phyloP scores from a whole-genome alignment of 2,888 invertebrate genomes.

The Oscheius sp. region DNA sequence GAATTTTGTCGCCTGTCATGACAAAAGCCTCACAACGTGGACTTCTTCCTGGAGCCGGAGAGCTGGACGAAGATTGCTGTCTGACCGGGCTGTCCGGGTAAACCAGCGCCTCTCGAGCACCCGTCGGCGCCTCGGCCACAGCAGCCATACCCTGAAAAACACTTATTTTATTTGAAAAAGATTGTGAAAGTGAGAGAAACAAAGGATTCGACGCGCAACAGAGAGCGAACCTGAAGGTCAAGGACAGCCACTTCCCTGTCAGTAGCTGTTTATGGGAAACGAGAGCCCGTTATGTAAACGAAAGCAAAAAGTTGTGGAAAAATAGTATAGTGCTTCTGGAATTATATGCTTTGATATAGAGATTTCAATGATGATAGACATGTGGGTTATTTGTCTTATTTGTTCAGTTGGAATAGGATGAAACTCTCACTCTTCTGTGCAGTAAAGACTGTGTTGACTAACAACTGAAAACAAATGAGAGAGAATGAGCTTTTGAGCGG shows the following conservation, averaged over 20 bases:
- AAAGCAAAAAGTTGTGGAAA: conserved; percentile 4
- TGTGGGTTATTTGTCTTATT: too few relatives aligned
- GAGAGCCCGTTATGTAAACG: conserved; percentile 16
- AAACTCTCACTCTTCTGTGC: too few relatives aligned
- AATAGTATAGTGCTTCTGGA: not conserved
- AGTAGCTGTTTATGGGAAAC: conserved; percentile 21
- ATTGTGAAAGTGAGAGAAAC: conserved; percentile 9
- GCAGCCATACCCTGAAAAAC: conserved; percentile 25
- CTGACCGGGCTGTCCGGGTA: conserved; percentile 34
- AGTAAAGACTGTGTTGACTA: too few relatives aligned
- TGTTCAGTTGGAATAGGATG: too few relatives aligned
- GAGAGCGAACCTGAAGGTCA: conserved; percentile 14
- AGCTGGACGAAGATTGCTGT: not conserved
- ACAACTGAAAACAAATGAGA: too few relatives aligned
- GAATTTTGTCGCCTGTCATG: conserved; percentile 73
- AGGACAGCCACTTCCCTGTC: conserved; percentile 5
- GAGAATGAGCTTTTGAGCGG: too few relatives aligned
- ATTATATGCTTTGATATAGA: not conserved
- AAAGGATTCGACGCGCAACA: not conserved
- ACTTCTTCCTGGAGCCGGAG: conserved; percentile 24
- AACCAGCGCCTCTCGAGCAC: conserved; percentile 29
- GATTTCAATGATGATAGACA: not conserved
- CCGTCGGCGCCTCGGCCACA: conserved; percentile 26
- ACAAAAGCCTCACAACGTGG: conserved; percentile 68
- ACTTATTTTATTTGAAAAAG: not conserved